Conservation (phyloP, 2,797 vertebrate species). For the Pampus argenteus region DNA sequence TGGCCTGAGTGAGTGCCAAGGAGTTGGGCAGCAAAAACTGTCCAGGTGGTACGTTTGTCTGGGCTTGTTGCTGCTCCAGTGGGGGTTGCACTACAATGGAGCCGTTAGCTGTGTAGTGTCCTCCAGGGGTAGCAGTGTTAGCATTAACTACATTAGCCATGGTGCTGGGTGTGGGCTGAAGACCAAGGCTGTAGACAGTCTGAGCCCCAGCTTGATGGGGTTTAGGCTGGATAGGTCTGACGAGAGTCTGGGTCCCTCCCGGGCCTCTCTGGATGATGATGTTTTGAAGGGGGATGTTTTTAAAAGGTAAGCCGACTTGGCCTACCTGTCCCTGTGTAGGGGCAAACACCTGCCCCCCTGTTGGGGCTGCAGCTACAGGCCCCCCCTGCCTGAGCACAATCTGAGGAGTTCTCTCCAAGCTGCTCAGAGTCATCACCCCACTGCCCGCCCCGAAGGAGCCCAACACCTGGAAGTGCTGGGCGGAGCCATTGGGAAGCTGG, state of each 20-base stretch:
- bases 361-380: slow-evolving; percentile 83
- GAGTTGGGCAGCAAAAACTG: slow-evolving; percentile 93
- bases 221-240: slow-evolving; percentile 96
- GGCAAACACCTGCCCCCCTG: slow-evolving; percentile 89
- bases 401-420: slow-evolving; percentile 93
- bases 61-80: slow-evolving; percentile 89
- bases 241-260: slow-evolving; percentile 89
- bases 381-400: slow-evolving; percentile 92
- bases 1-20: slow-evolving; percentile 89
- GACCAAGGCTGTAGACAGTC: slow-evolving; percentile 91
- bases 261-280: slow-evolving; percentile 98
- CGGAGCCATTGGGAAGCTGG: slow-evolving; percentile 92
- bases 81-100: slow-evolving; percentile 94
- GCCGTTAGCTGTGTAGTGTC: slow-evolving; percentile 88
- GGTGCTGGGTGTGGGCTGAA: slow-evolving; percentile 82
- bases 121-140: slow-evolving; percentile 83
- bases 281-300: slow-evolving; percentile 97
- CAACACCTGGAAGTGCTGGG: slow-evolving; percentile 96
- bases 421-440: slow-evolving; percentile 96
- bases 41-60: slow-evolving; percentile 85
- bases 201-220: slow-evolving; percentile 92
- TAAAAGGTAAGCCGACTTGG: slow-evolving; percentile 93
- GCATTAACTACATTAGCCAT: slow-evolving; percentile 66
- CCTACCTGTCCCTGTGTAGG: slow-evolving; percentile 91
- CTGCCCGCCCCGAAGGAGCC: slow-evolving; percentile 92